These are phyloP conservation scores for Sesia apiformis DNA, from an alignment of 2,888 invertebrate species.

Conservation along the genomic window DNA sequence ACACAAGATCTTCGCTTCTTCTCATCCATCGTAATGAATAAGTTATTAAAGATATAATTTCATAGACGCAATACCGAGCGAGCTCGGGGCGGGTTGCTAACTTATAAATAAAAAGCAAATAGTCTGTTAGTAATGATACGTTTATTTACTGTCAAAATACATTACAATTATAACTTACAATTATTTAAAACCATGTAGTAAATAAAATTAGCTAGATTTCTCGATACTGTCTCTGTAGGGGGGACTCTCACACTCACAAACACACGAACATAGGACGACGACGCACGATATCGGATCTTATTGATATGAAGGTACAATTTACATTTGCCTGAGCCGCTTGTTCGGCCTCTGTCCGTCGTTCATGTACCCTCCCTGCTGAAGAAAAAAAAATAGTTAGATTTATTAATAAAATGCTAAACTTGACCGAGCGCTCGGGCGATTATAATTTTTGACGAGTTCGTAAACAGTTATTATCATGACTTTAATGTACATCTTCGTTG, in stretches of 20 bases:
- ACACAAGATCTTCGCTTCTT: too few species aligned
- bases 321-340: slow-evolving; percentile 67
- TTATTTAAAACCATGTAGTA: slow-evolving; percentile 69
- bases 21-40: too few species aligned
- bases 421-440: too few species aligned
- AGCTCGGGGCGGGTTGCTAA: too few species aligned
- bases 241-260: slow-evolving; percentile 55
- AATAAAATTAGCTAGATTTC: slow-evolving; percentile 72
- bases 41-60: too few species aligned
- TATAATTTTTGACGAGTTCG: too few species aligned
- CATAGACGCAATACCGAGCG: too few species aligned
- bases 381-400: background rate
- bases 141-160: slow-evolving; percentile 72
- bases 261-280: slow-evolving; percentile 28
- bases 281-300: slow-evolving; percentile 30
- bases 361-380: slow-evolving; percentile 60
- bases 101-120: slow-evolving; percentile 14
- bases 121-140: slow-evolving; percentile 57
- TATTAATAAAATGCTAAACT: too few species aligned
- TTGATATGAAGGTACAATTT: slow-evolving; percentile 23
- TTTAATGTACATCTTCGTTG: too few species aligned
- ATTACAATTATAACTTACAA: slow-evolving; percentile 46
- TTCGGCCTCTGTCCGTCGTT: slow-evolving; percentile 70
- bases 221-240: slow-evolving; percentile 39
- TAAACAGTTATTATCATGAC: too few species aligned